Base-by-base conservation (phyloP, 2,113 vertebrate genomes). In the Oryzias curvinotus region DNA sequence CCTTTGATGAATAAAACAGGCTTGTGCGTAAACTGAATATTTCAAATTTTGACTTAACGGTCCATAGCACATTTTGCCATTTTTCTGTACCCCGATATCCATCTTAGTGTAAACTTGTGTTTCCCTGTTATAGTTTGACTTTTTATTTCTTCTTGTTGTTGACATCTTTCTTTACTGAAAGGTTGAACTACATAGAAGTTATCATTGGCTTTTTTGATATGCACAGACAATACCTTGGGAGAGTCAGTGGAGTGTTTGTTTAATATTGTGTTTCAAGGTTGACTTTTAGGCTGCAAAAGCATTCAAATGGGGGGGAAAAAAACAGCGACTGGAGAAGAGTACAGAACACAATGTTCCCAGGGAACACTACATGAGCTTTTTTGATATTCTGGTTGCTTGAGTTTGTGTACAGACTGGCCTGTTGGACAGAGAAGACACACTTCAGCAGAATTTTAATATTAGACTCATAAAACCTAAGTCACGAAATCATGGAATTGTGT, bases 341-440 rank as follows among this genome's bases (percentile, higher is more conserved):
- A 8, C n/a, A 47, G 7, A 48, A 48, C n/a, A 18, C 16, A 18
- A 19, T 19, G 5, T 36, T 36, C 36, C 10, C 8, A 36, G 8
- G n/a, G 6, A 7, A 19, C n/a, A 48, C n/a, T 12, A 17, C 47
- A 48, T 6, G 16, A 8, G 47, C 47, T 18, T 6, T 71, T 62
- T 80, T 80, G 54, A 73, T 73, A 71, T 67, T 71, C 43, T 55
- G 43, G 52, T 68, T 67, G 57, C 83, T 67, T 67, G 46, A 62
- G 67, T 42, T 59, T 70, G 36, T 64, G 67, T 61, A 61, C 53
- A 73, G 52, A 78, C 73, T 71, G 71, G 55, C 57, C 46, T 58
- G 42, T 70, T 60, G 51, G 60, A 77, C 51, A 25, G 62, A 73
- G 46, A 68, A 59, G 57, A 46, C 36, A 28, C 26, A 48, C 30